These are phyloP conservation scores for Agapostemon virescens DNA, from an alignment of 2,888 invertebrate species.

Conservation along the genomic window DNA sequence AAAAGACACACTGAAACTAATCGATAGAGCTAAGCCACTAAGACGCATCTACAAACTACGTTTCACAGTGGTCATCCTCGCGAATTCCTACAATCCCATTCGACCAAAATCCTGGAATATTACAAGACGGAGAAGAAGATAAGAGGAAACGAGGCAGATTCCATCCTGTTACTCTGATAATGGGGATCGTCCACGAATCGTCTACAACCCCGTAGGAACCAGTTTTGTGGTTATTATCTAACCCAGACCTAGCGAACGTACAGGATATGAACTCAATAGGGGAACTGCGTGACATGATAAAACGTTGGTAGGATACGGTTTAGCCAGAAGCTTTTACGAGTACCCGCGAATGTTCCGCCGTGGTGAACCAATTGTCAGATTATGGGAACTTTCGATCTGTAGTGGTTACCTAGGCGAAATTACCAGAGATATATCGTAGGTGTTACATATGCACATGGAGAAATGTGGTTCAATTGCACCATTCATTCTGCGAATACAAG, in stretches of 20 bases:
- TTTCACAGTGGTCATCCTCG: slow-evolving; percentile 26
- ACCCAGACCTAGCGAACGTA: slow-evolving; percentile 19
- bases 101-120: slow-evolving; percentile 37
- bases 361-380: slow-evolving; percentile 61
- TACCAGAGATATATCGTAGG: slow-evolving; percentile 27
- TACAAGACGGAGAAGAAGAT: slow-evolving; percentile 11
- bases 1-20: slow-evolving; percentile 39
- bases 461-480: background rate
- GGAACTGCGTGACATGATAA: slow-evolving; percentile 64
- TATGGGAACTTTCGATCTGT: slow-evolving; percentile 55
- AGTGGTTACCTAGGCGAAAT: slow-evolving; percentile 37
- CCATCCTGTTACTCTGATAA: slow-evolving; percentile 38
- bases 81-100: slow-evolving; percentile 38
- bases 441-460: slow-evolving; percentile 1
- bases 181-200: slow-evolving; percentile 36
- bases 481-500: background rate
- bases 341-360: slow-evolving; percentile 40
- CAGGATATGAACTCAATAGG: slow-evolving; percentile 33
- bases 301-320: slow-evolving; percentile 48
- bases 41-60: slow-evolving; percentile 44
- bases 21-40: slow-evolving; percentile 51
- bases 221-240: slow-evolving; percentile 42
- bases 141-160: slow-evolving; percentile 26
- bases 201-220: slow-evolving; percentile 36
- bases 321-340: slow-evolving; percentile 66